Percentiles rank a stretch among this genome's conserved stretches.
phyloP scores from a whole-genome alignment of 2,113 vertebrate genomes.

The Dolichallabes microphthalmus region DNA sequence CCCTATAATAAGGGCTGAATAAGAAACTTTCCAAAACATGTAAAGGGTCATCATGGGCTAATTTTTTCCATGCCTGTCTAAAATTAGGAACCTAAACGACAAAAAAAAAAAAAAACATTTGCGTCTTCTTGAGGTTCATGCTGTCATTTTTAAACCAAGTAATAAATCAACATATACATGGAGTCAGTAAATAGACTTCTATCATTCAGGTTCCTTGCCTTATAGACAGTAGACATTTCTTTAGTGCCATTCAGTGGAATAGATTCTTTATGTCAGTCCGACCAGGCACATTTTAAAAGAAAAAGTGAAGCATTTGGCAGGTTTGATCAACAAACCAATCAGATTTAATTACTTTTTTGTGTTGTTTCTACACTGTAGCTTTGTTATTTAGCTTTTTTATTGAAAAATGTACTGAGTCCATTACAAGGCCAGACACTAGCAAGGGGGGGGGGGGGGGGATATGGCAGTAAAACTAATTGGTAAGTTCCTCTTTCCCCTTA shows the following conservation, averaged over 20 bases:
- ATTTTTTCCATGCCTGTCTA: neutral
- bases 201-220: neutral
- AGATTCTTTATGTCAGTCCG: conserved; percentile 51
- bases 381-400: conserved; percentile 53
- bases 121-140: neutral
- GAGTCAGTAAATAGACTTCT: neutral
- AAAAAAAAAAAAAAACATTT: too few relatives aligned
- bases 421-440: conserved; percentile 23
- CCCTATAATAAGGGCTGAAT: too few relatives aligned
- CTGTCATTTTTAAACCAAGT: neutral
- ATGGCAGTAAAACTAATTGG: conserved; percentile 14
- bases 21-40: too few relatives aligned
- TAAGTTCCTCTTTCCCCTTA: conserved; percentile 13
- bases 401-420: conserved; percentile 48
- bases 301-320: conserved; percentile 57
- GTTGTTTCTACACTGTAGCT: conserved; percentile 47
- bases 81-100: neutral
- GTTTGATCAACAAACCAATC: conserved; percentile 59
- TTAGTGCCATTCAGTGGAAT: conserved; percentile 56
- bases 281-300: conserved; percentile 47
- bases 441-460: neutral
- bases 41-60: too few relatives aligned
- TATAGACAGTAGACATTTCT: conserved; percentile 21
- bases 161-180: neutral
- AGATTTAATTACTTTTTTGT: conserved; percentile 60